A percentile compares a stretch with the other conserved stretches of the same genome.
Evolutionary conservation across 1,140 invertebrate species (phyloP).

Genomic region (Drosophila mauritiana): DNA sequence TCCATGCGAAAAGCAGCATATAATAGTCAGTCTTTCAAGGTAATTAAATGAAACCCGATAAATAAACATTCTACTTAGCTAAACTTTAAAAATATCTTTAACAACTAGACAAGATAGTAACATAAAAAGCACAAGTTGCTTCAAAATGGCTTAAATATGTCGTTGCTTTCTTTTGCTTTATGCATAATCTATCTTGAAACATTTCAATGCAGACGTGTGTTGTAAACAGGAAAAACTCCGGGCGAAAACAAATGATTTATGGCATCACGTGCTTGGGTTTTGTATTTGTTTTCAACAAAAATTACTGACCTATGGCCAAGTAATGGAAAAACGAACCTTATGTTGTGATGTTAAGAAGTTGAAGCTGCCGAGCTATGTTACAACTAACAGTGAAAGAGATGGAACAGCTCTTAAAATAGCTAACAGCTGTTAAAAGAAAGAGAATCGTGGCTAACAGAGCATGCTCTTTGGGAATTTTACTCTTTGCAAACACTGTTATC

Average conservation of each 20-base stretch:
- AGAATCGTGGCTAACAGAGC: slow-evolving; percentile 19
- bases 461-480: slow-evolving; percentile 56
- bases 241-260: slow-evolving; percentile 47
- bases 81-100: background rate
- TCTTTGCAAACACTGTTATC: slow-evolving; percentile 13
- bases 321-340: slow-evolving; percentile 25
- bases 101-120: background rate
- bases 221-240: slow-evolving; percentile 21
- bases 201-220: slow-evolving; percentile 14
- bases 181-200: slow-evolving; percentile 1
- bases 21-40: background rate
- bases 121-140: background rate
- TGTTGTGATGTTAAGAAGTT: slow-evolving; percentile 11
- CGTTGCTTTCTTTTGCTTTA: background rate
- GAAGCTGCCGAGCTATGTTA: background rate
- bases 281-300: slow-evolving; percentile 35
- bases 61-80: background rate
- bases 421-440: slow-evolving; percentile 22
- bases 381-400: background rate
- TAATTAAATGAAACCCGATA: too few relatives aligned
- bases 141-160: background rate
- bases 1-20: background rate
- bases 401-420: slow-evolving; percentile 16
- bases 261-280: slow-evolving; percentile 39
- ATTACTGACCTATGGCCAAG: slow-evolving; percentile 52